Evolutionary conservation across 2,797 vertebrate genomes (phyloP).

Genomic region (Huso huso): DNA sequence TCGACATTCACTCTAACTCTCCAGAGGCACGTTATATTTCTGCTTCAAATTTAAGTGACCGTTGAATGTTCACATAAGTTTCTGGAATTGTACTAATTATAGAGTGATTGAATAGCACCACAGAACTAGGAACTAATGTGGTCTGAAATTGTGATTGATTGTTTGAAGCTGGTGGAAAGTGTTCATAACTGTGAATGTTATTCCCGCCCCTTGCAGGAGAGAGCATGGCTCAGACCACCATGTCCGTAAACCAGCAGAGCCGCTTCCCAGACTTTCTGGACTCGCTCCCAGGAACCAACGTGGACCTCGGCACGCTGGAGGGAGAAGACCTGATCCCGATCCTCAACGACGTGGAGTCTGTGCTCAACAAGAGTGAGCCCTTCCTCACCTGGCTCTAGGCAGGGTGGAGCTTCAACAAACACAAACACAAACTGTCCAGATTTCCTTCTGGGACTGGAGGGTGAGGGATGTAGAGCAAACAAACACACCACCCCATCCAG

Average conservation of each 20-base stretch:
- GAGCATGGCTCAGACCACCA: constrained; percentile 48
- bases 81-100: too few species aligned
- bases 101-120: too few species aligned
- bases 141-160: too few species aligned
- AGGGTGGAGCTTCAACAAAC: not conserved
- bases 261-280: constrained; percentile 83
- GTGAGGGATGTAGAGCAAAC: constrained; percentile 20
- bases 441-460: not conserved
- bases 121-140: too few species aligned
- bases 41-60: too few species aligned
- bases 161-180: too few species aligned
- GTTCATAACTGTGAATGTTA: too few species aligned
- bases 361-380: constrained; percentile 73
- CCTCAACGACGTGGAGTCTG: constrained; percentile 77
- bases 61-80: too few species aligned
- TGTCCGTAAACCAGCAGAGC: constrained; percentile 66
- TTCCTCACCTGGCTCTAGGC: constrained; percentile 73
- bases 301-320: constrained; percentile 78
- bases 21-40: too few species aligned
- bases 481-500: constrained; percentile 16
- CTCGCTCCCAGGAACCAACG: constrained; percentile 79
- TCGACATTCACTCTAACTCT: too few species aligned
- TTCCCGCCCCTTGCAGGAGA: constrained; percentile 52
- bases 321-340: constrained; percentile 80
- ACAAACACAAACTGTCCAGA: not conserved